A percentile compares a stretch with the other conserved stretches of the same genome.
Conservation (phyloP, 2,113 vertebrate genomes). For the Sceloporus undulatus region DNA sequence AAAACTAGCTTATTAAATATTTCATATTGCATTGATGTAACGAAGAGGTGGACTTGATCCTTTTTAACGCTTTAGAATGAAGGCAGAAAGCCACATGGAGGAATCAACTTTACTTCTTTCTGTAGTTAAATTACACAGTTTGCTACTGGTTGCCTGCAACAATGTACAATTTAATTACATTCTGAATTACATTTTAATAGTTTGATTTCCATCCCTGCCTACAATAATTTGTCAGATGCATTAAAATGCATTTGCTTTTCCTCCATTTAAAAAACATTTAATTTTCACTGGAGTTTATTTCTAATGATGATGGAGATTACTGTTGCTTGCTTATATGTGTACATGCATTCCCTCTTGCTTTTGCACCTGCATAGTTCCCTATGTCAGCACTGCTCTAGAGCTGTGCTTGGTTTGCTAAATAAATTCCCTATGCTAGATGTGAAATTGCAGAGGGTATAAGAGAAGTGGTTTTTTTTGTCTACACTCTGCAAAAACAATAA, state of each 20-base stretch:
- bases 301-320: conserved; percentile 43
- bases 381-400: conserved; percentile 27
- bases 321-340: conserved; percentile 15
- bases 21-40: conserved; percentile 1
- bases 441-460: conserved; percentile 41
- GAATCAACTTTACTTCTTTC: background rate
- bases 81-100: conserved; percentile 3
- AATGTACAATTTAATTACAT: conserved; percentile 36
- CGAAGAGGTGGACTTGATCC: background rate
- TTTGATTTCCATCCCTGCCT: conserved; percentile 30
- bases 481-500: background rate
- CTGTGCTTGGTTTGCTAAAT: conserved; percentile 35
- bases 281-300: conserved; percentile 19
- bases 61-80: conserved; percentile 22
- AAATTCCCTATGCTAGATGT: conserved; percentile 26
- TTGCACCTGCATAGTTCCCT: conserved; percentile 30
- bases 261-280: conserved; percentile 41
- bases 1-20: background rate
- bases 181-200: conserved; percentile 44
- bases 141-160: conserved; percentile 26
- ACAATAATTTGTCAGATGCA: conserved; percentile 34
- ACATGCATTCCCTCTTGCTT: conserved; percentile 31
- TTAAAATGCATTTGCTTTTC: conserved; percentile 47
- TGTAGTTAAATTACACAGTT: conserved; percentile 38
- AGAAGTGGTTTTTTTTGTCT: background rate